Base-by-base conservation (phyloP, 2,888 invertebrate species). In the Vesta saturnalis region DNA sequence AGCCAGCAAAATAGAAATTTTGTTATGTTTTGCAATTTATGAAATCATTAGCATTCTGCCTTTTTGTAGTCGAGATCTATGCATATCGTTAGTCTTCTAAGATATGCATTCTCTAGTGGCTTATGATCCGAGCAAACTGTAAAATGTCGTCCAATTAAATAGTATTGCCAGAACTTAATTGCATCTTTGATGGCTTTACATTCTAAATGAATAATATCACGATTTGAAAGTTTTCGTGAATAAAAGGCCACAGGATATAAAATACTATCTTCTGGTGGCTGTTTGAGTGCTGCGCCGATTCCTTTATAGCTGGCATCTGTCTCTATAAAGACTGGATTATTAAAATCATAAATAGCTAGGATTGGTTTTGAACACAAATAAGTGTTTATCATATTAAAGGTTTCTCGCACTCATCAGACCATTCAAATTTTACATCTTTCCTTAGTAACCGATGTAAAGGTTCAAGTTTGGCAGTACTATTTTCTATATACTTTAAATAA, bases 171-270 rank as follows among this genome's bases (percentile, higher is more conserved):
- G 54, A 72, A 76, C 54, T 67, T 71, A 49, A 76, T 35, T 23
- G 72, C 70, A 64, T 75, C 73, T 66, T 75, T 74, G 1, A 76
- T 75, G 23, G 74, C 73, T 52, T 73, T 22, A 30, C 74, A 75
- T 73, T 77, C 74, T 39, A 76, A 55, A 57, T 74, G 74, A 43
- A 77, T 72, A 30, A 73, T 73, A 22, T 60, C 43, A 1, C 12
- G 3, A 71, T 73, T 70, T 6, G 62, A 19, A 16, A 75, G 58
- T 70, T 76, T 77, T 68, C 75, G 72, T 54, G 64, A 64, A 30
- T 59, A 68, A 39, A 59, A 64, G 5, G 72, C 72, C 16, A 73
- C 72, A 18, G 67, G 68, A 60, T 71, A 71, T 60, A 67, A 35
- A 56, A 60, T 19, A 15, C 64, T 64, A 69, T 73, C 55, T 21